These are phyloP conservation scores for Drosophila maculinotata DNA, from an alignment of 2,888 invertebrate species.

Conservation along the genomic window DNA sequence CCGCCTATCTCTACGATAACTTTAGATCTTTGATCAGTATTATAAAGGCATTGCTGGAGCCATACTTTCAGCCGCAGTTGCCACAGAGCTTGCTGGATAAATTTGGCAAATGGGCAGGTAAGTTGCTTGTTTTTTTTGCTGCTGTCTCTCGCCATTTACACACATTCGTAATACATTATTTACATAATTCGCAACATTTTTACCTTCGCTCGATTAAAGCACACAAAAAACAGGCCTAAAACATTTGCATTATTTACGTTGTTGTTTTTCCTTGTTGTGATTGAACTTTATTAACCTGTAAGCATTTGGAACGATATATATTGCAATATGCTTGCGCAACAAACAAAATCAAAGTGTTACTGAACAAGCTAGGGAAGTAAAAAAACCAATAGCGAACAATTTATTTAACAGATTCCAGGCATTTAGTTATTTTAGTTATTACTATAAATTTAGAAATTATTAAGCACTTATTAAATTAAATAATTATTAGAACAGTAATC, in stretches of 20 bases:
- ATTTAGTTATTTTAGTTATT: too few relatives aligned
- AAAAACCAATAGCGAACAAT: too few relatives aligned
- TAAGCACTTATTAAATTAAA: too few relatives aligned
- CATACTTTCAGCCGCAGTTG: constrained; percentile 88
- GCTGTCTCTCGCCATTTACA: not conserved
- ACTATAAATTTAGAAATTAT: too few relatives aligned
- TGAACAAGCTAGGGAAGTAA: not conserved
- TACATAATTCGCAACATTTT: constrained; percentile 1
- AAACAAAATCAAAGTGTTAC: not conserved
- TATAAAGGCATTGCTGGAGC: constrained; percentile 88
- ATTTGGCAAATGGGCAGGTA: constrained; percentile 95
- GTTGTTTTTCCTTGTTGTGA: not conserved
- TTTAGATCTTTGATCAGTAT: constrained; percentile 88
- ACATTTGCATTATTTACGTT: not conserved
- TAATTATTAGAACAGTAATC: too few relatives aligned
- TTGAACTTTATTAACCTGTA: constrained; percentile 9
- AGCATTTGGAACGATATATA: not conserved
- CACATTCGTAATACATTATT: not conserved
- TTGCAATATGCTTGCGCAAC: too few relatives aligned
- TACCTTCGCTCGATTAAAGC: not conserved
- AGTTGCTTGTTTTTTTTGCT: constrained; percentile 81
- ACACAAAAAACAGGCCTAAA: not conserved
- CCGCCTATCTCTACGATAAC: constrained; percentile 85
- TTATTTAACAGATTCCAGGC: too few relatives aligned
- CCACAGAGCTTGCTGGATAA: constrained; percentile 87